Conservation (phyloP, 2,113 vertebrate genomes). For the Shinisaurus crocodilurus region DNA sequence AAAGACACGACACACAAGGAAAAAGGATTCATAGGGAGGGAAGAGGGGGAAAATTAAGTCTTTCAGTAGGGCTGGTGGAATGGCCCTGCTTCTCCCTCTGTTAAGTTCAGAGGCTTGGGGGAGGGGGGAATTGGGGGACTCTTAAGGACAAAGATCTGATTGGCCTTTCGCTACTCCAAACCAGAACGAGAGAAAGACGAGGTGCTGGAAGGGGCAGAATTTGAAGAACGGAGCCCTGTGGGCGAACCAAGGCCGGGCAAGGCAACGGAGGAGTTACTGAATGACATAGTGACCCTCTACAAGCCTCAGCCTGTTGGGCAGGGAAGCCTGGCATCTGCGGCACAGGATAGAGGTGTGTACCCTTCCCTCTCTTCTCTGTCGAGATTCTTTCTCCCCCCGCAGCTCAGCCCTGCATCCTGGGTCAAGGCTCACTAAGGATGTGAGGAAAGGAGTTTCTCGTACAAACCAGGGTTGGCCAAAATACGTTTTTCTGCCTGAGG, state of each 20-base stretch:
- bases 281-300: conserved; percentile 74
- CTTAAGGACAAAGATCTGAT: neutral
- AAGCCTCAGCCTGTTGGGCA: conserved; percentile 64
- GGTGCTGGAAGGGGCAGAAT: neutral
- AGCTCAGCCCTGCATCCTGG: neutral
- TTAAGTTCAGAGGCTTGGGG: too few species aligned
- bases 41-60: too few species aligned
- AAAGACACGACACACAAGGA: too few species aligned
- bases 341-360: conserved; percentile 77
- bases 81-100: too few species aligned
- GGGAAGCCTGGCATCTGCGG: conserved; percentile 61
- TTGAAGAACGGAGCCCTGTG: neutral
- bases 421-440: neutral
- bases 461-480: too few species aligned
- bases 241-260: neutral
- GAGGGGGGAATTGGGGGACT: too few species aligned
- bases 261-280: conserved; percentile 71
- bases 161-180: neutral
- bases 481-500: too few species aligned
- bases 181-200: conserved; percentile 73
- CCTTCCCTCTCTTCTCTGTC: neutral
- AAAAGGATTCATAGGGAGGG: too few species aligned
- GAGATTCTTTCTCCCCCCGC: neutral
- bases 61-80: too few species aligned
- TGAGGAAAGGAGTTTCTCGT: too few species aligned